A percentile compares a stretch with the other conserved stretches of the same genome.
These are phyloP conservation scores for Rhinophrynus dorsalis DNA, from an alignment of 2,797 vertebrate species.

Conservation along the genomic window DNA sequence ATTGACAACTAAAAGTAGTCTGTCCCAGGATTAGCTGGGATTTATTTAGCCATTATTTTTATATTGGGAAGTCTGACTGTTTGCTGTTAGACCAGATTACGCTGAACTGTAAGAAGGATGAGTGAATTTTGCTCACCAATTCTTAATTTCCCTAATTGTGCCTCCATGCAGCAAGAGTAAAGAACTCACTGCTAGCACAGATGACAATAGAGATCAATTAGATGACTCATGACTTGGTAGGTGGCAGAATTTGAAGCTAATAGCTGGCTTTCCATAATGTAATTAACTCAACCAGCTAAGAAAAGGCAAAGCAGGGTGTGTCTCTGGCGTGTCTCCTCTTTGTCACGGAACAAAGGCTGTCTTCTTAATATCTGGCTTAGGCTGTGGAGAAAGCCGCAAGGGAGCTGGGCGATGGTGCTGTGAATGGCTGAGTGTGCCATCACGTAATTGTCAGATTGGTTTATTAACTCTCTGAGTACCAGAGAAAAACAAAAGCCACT, in stretches of 20 bases:
- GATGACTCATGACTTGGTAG: slow-evolving; percentile 42
- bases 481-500: neutral
- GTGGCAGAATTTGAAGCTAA: slow-evolving; percentile 42
- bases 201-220: slow-evolving; percentile 40
- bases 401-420: slow-evolving; percentile 32
- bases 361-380: slow-evolving; percentile 47
- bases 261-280: slow-evolving; percentile 40
- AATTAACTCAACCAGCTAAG: slow-evolving; percentile 42
- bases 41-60: too few species aligned
- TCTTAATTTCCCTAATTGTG: neutral
- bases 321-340: slow-evolving; percentile 45
- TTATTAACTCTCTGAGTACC: slow-evolving; percentile 7
- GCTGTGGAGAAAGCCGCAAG: slow-evolving; percentile 27
- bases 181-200: slow-evolving; percentile 2
- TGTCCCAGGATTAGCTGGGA: too few species aligned
- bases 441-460: neutral
- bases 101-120: too few species aligned
- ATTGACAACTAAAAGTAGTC: too few species aligned
- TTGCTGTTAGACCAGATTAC: too few species aligned
- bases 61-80: too few species aligned
- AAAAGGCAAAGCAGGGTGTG: slow-evolving; percentile 43
- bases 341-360: slow-evolving; percentile 47
- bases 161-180: slow-evolving; percentile 2
- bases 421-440: slow-evolving; percentile 16
- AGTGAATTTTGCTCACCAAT: too few species aligned